Base-by-base conservation (phyloP, 2,888 invertebrate genomes). In the Acronicta psi region DNA sequence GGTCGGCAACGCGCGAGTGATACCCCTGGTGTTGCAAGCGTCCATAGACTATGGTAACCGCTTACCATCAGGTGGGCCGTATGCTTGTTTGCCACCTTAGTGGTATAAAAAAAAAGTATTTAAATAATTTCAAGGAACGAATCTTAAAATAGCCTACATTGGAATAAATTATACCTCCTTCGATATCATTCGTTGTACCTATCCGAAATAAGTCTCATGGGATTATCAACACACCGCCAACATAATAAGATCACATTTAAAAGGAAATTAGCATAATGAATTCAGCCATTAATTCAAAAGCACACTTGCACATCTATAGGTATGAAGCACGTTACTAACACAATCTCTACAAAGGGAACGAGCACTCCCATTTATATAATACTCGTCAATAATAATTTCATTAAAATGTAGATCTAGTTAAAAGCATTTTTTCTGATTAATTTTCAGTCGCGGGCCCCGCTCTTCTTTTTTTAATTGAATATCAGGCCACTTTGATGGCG, bases 341-440 rank as follows among this genome's bases (percentile, higher is more conserved):
- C 88, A 92, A 92, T 92, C 91, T 83, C 81, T 59, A 84, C 89
- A 87, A 90, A 81, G 74, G 75, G 63, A 63, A 51, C 84, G 82
- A 84, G 84, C 73, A 78, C 84, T 81, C 81, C 86, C 88, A 88
- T 90, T 91, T 90, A 89, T 89, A 88, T 92, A 92, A 94, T 91
- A 88, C 89, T 91, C 89, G 92, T 93, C 93, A 93, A 93, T 94
- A 94, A 94, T 94, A 93, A 94, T 94, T 94, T 93, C 93, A 93
- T 94, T 92, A 93, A 94, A 93, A 94, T 94, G 94, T 94, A 94
- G 93, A 94, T 94, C 92, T 93, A 93, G 94, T 93, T 94, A 93
- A 94, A 94, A 94, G 93, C 94, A 93, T 94, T 94, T 94, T 94
- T 94, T 93, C 92, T 93, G 93, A 93, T 93, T 93, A 93, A 94